Conservation (phyloP, 92 coral and sea anemone genomes). For the Epizoanthus fatuus region DNA sequence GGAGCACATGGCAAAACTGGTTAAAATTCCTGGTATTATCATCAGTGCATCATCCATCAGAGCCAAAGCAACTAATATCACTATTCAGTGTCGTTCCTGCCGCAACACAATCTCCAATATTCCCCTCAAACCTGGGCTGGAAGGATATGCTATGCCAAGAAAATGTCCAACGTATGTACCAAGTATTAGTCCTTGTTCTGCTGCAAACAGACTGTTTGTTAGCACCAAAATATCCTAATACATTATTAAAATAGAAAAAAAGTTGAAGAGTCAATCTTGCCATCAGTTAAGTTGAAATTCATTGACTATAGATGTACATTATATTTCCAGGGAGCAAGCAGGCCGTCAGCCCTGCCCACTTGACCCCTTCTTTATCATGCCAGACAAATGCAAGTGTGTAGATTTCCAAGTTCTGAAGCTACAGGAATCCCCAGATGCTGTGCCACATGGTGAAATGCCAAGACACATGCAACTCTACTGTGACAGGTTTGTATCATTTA, state of each 20-base stretch:
- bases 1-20: slow-evolving; percentile 96
- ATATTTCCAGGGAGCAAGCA: slow-evolving; percentile 81
- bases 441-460: slow-evolving; percentile 99
- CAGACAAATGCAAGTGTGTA: slow-evolving; percentile 99
- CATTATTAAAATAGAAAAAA: background rate
- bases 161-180: slow-evolving; percentile 92
- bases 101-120: slow-evolving; percentile 95
- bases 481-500: slow-evolving; percentile 76
- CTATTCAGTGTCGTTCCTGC: slow-evolving; percentile 97
- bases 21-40: slow-evolving; percentile 95
- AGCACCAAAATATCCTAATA: no score
- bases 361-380: slow-evolving; percentile 98
- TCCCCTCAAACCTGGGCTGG: slow-evolving; percentile 95
- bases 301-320: background rate
- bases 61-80: slow-evolving; percentile 96
- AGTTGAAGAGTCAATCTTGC: background rate
- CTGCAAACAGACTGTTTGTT: background rate
- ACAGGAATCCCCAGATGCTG: slow-evolving; percentile 98
- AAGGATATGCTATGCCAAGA: slow-evolving; percentile 99
- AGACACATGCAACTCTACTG: slow-evolving; percentile 99
- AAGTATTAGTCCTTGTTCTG: background rate
- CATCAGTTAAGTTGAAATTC: background rate
- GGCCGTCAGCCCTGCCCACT: slow-evolving; percentile 98
- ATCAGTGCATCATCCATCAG: slow-evolving; percentile 98
- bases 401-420: slow-evolving; percentile 97